Percentiles rank a stretch among this genome's conserved stretches.
phyloP scores from a whole-genome alignment of 2,113 vertebrate species.

The Myiozetetes cayanensis region DNA sequence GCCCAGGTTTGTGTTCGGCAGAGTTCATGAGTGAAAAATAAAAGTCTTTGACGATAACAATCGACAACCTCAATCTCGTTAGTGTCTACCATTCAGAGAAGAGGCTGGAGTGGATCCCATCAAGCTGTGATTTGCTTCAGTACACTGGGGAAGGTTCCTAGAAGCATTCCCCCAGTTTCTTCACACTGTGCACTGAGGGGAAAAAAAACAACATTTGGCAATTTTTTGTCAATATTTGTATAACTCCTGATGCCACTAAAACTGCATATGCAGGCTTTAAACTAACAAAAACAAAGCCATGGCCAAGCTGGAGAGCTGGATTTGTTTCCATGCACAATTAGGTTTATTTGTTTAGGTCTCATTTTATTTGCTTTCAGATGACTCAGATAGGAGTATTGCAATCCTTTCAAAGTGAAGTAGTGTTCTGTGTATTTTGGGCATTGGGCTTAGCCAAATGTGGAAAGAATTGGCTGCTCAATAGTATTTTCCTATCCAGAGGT shows the following conservation, averaged over 20 bases:
- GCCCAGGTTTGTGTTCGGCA: constrained; percentile 27
- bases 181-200: not conserved
- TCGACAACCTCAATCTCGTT: constrained; percentile 21
- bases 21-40: constrained; percentile 34
- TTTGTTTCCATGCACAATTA: constrained; percentile 73
- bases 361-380: constrained; percentile 82
- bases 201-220: constrained; percentile 64
- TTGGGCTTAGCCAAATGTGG: constrained; percentile 64
- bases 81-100: constrained; percentile 39
- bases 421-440: constrained; percentile 75
- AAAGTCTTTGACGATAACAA: not conserved
- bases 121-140: constrained; percentile 40
- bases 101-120: constrained; percentile 25
- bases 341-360: constrained; percentile 81
- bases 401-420: constrained; percentile 75
- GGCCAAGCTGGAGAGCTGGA: constrained; percentile 75
- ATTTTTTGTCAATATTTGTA: constrained; percentile 76
- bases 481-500: constrained; percentile 75
- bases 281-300: constrained; percentile 72
- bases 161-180: constrained; percentile 55
- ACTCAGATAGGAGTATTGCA: constrained; percentile 78
- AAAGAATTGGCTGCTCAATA: constrained; percentile 72
- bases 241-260: constrained; percentile 71
- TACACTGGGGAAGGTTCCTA: constrained; percentile 51
- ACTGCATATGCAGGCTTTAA: constrained; percentile 71